Percentiles rank a stretch among this genome's conserved stretches.
These are phyloP conservation scores for Drosophila subsilvestris DNA, from an alignment of 2,888 invertebrate genomes.

Conservation along the genomic window DNA sequence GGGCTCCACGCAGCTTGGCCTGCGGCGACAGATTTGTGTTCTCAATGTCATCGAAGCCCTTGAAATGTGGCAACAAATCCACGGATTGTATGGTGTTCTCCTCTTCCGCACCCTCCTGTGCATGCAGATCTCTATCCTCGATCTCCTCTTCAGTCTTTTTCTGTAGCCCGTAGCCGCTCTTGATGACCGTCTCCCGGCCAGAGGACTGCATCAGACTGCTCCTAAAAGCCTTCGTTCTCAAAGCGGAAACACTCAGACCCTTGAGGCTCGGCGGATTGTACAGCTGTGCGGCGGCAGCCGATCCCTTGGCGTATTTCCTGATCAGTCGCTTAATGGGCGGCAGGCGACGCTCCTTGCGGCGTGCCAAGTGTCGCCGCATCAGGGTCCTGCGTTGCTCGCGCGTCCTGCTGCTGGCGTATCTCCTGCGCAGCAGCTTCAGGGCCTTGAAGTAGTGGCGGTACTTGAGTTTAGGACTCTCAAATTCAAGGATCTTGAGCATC, in stretches of 20 bases:
- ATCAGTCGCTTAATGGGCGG: constrained; percentile 72
- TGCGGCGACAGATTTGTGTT: constrained; percentile 62
- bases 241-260: constrained; percentile 58
- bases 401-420: constrained; percentile 31
- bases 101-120: constrained; percentile 30
- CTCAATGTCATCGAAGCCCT: constrained; percentile 68
- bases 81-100: constrained; percentile 48
- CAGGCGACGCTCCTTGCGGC: constrained; percentile 63
- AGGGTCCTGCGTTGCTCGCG: constrained; percentile 38
- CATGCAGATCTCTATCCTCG: not conserved
- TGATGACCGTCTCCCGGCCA: constrained; percentile 66
- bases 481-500: constrained; percentile 65
- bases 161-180: constrained; percentile 51
- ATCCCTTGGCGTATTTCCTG: constrained; percentile 47
- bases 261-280: constrained; percentile 69
- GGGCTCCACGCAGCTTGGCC: constrained; percentile 45
- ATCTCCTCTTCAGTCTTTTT: constrained; percentile 26
- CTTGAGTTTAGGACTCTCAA: constrained; percentile 69
- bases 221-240: constrained; percentile 71
- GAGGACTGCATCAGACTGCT: constrained; percentile 39
- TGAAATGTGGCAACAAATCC: constrained; percentile 55
- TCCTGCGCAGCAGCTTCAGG: constrained; percentile 51
- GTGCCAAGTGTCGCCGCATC: constrained; percentile 55
- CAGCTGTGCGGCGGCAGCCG: not conserved
- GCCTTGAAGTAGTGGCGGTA: constrained; percentile 69